Evolutionary conservation across 2,797 vertebrate species (phyloP).

Genomic region (Myotis findleyi): DNA sequence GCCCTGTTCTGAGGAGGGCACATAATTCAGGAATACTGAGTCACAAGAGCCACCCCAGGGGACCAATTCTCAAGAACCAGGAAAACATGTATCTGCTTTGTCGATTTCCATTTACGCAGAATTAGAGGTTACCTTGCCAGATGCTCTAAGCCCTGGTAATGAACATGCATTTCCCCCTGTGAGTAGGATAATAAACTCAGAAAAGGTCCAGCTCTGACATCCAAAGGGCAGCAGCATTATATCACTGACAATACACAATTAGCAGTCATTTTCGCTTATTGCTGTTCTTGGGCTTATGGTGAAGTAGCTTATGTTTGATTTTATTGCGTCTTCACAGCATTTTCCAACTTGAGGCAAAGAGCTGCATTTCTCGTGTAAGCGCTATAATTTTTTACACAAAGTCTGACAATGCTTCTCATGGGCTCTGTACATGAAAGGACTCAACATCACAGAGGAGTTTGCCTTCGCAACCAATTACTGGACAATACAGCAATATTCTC

Average conservation of each 20-base stretch:
- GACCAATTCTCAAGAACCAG: slow-evolving; percentile 65
- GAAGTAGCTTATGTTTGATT: slow-evolving; percentile 1
- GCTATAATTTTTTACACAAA: slow-evolving; percentile 31
- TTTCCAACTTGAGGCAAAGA: slow-evolving; percentile 36
- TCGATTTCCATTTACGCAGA: slow-evolving; percentile 74
- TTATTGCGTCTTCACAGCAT: neutral
- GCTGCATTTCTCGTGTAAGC: neutral
- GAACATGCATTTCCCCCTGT: slow-evolving; percentile 57
- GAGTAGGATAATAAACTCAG: slow-evolving; percentile 71
- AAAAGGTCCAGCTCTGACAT: slow-evolving; percentile 66
- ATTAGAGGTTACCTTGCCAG: slow-evolving; percentile 74
- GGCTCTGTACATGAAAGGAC: neutral
- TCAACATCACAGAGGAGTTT: neutral
- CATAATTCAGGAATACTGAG: slow-evolving; percentile 64
- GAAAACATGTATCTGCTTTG: slow-evolving; percentile 69
- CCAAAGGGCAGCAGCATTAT: slow-evolving; percentile 50
- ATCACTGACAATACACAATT: slow-evolving; percentile 64
- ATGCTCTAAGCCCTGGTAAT: slow-evolving; percentile 61
- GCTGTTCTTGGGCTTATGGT: neutral
- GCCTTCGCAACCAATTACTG: neutral
- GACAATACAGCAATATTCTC: neutral
- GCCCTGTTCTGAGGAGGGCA: slow-evolving; percentile 55
- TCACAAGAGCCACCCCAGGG: slow-evolving; percentile 52
- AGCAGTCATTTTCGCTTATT: slow-evolving; percentile 58
- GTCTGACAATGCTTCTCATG: neutral